Evolutionary conservation across 1,140 invertebrate species (phyloP).

Genomic region (Drosophila murphyi): DNA sequence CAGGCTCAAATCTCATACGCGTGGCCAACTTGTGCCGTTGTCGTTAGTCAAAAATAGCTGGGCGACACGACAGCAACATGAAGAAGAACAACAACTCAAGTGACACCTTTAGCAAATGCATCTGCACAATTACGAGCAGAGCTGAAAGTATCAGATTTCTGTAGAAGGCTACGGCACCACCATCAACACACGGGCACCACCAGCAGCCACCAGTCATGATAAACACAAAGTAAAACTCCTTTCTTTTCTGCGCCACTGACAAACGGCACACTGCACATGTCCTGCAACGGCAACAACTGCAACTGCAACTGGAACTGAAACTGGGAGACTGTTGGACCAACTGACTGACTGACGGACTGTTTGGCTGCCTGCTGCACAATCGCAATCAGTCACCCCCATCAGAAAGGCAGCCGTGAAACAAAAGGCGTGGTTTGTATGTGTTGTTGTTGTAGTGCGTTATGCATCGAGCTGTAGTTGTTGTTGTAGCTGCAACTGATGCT

Average conservation of each 20-base stretch:
- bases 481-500: slow-evolving; percentile 25
- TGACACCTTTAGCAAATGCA: slow-evolving; percentile 78
- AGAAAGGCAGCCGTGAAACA: slow-evolving; percentile 78
- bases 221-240: slow-evolving; percentile 70
- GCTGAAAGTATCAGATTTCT: slow-evolving; percentile 74
- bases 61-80: slow-evolving; percentile 42
- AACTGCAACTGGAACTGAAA: slow-evolving; percentile 28
- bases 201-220: slow-evolving; percentile 50
- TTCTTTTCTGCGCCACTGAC: slow-evolving; percentile 82
- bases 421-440: slow-evolving; percentile 58
- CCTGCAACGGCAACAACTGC: slow-evolving; percentile 46
- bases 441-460: slow-evolving; percentile 5
- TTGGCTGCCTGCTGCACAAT: slow-evolving; percentile 61
- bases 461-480: slow-evolving; percentile 3
- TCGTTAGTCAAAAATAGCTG: slow-evolving; percentile 69
- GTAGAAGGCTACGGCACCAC: slow-evolving; percentile 54
- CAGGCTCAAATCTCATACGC: slow-evolving; percentile 63
- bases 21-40: slow-evolving; percentile 72
- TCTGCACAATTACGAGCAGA: slow-evolving; percentile 77
- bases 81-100: slow-evolving; percentile 60
- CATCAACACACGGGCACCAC: slow-evolving; percentile 9
- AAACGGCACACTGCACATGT: slow-evolving; percentile 81
- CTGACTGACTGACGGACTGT: slow-evolving; percentile 14
- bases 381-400: slow-evolving; percentile 82
- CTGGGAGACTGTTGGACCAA: slow-evolving; percentile 27